Base-by-base conservation (phyloP, 2,888 invertebrate genomes). In the Aricia artaxerxes region DNA sequence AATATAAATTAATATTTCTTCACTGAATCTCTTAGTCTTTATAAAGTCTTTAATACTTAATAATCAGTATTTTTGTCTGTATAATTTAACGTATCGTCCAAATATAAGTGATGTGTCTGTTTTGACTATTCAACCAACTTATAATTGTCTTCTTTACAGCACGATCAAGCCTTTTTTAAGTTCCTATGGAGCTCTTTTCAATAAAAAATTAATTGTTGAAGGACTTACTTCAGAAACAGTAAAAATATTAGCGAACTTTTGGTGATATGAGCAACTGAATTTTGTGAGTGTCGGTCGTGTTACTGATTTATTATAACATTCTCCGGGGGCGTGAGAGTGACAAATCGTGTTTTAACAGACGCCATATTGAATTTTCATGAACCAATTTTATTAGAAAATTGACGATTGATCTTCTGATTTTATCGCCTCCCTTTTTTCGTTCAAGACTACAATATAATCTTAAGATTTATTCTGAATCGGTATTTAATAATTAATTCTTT, bases 361-460 rank as follows among this genome's bases (percentile, higher is more conserved):
- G 38, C 35, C 35, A 69, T 69, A 69, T 69, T 69, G 69, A 69
- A 69, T 69, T 69, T 69, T 35, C 69, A 69, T 69, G 35, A 38
- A 69, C 35, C 35, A 5, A 35, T 35, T 35, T 69, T 69, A 69
- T 38, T 69, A 69, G 9, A 35, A 35, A 69, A 69, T 69, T 69
- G 38, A 69, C 35, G 69, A 69, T 6, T 5, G 35, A 35, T 69
- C 38, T 38, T 35, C 35, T 16, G 13, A 69, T 69, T 69, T 35
- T 69, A 69, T 69, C 13, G 16, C 13, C 31, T 11, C 31, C 11
- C 31, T 9, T 64, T 24, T 13, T 35, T 69, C 11, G 4, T 38
- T 69, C 35, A 64, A 11, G 57, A 57, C 13, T 16, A 4, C 16
- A n/a, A n/a, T n/a, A 57, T 57, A 57, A 57, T 16, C 13, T 16